These are phyloP conservation scores for Dipus sagitta DNA, from an alignment of 2,797 vertebrate genomes.

Conservation along the genomic window DNA sequence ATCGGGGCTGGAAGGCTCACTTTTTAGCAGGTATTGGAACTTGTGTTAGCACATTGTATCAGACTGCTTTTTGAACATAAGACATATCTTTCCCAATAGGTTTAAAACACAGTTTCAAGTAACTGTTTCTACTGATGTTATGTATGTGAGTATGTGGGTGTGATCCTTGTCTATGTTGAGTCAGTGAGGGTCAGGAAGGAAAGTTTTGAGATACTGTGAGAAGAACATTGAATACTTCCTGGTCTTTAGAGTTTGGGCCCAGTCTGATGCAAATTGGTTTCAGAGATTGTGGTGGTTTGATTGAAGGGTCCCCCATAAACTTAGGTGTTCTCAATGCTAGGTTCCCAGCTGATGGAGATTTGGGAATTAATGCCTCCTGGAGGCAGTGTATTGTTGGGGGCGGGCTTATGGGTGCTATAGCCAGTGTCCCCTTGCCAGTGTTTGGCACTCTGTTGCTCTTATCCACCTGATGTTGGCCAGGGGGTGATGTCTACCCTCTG, in stretches of 20 bases:
- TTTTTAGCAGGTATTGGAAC: constrained; percentile 58
- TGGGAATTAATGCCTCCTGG: too few relatives aligned
- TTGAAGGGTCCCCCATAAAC: too few relatives aligned
- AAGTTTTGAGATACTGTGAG: too few relatives aligned
- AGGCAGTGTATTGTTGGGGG: too few relatives aligned
- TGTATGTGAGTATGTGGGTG: not conserved
- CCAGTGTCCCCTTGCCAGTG: too few relatives aligned
- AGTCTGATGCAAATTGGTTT: not conserved
- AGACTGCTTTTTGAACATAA: constrained; percentile 70
- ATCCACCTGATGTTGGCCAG: too few relatives aligned
- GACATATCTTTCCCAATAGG: constrained; percentile 56
- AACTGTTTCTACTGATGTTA: constrained; percentile 67
- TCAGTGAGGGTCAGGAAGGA: not conserved
- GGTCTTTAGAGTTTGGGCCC: not conserved
- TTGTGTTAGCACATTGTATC: constrained; percentile 56
- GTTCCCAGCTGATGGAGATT: too few relatives aligned
- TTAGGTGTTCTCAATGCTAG: too few relatives aligned
- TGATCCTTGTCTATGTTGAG: not conserved
- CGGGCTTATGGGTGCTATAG: too few relatives aligned
- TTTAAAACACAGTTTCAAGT: not conserved
- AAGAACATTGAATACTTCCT: not conserved
- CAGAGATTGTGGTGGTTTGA: not conserved
- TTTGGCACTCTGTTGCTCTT: too few relatives aligned
- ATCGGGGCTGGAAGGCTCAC: constrained; percentile 73
- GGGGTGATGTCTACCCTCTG: too few relatives aligned